These are phyloP conservation scores for Caradrina clavipalpis DNA, from an alignment of 2,888 invertebrate species.

Conservation along the genomic window DNA sequence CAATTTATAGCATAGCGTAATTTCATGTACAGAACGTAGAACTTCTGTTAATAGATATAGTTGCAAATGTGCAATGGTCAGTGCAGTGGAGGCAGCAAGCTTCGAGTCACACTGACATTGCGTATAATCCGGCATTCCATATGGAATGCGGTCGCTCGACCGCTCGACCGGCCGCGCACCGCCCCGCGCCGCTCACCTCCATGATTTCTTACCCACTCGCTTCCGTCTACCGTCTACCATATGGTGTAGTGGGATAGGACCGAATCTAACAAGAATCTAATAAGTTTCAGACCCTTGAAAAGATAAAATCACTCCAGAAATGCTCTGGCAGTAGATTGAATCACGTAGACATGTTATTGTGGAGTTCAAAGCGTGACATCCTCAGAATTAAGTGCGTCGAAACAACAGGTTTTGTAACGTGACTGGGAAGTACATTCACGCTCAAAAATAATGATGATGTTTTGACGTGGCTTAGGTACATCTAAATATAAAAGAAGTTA, in stretches of 20 bases:
- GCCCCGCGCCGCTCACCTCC: constrained; percentile 84
- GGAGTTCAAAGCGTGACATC: constrained; percentile 27
- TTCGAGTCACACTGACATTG: constrained; percentile 89
- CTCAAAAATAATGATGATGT: constrained; percentile 24
- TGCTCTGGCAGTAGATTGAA: constrained; percentile 5
- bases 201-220: constrained; percentile 86
- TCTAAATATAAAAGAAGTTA: constrained; percentile 11
- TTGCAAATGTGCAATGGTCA: constrained; percentile 75
- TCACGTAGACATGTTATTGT: constrained; percentile 28
- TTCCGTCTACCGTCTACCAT: constrained; percentile 87
- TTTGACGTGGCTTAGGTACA: constrained; percentile 14
- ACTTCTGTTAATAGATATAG: constrained; percentile 60
- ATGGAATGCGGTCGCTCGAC: constrained; percentile 89
- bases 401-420: constrained; percentile 54
- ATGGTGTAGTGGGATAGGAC: constrained; percentile 86
- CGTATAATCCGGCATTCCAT: constrained; percentile 89
- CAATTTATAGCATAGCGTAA: constrained; percentile 49
- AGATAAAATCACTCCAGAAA: neutral
- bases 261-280: constrained; percentile 82
- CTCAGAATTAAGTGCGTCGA: constrained; percentile 39
- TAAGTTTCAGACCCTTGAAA: constrained; percentile 52
- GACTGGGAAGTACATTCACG: constrained; percentile 22
- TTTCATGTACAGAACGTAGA: constrained; percentile 39
- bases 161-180: constrained; percentile 81
- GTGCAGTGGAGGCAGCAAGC: constrained; percentile 72